Conservation (phyloP, 1,140 invertebrate genomes). For the Battus philenor region DNA sequence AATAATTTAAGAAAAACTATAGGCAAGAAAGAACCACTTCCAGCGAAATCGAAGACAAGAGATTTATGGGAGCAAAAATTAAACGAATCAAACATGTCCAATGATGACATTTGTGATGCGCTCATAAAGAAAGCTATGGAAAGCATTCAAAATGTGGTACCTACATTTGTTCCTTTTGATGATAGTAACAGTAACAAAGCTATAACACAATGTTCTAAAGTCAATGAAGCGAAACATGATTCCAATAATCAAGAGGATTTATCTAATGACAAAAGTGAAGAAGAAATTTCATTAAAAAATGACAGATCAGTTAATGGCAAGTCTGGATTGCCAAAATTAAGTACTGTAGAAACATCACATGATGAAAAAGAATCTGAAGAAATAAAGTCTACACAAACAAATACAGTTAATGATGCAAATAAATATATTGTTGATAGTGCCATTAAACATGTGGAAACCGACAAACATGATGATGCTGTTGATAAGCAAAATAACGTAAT, state of each 20-base stretch:
- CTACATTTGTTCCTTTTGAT: constrained; percentile 20
- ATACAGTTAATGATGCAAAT: background rate
- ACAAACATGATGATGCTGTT: too few species aligned
- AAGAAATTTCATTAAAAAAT: constrained; percentile 10
- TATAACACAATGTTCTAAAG: constrained; percentile 18
- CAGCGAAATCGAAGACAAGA: constrained; percentile 41
- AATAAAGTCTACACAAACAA: background rate
- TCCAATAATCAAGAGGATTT: background rate
- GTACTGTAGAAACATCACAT: background rate
- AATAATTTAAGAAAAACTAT: constrained; percentile 40
- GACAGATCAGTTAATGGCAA: background rate
- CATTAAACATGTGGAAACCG: too few species aligned
- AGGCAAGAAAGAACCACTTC: constrained; percentile 34
- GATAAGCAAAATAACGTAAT: constrained; percentile 15
- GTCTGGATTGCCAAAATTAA: background rate
- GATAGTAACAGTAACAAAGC: constrained; percentile 21
- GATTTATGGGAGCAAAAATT: constrained; percentile 64
- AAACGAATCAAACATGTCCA: constrained; percentile 64
- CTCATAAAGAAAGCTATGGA: constrained; percentile 68
- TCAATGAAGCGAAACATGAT: background rate
- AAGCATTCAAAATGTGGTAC: constrained; percentile 50
- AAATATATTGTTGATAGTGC: too few species aligned
- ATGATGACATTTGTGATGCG: constrained; percentile 69
- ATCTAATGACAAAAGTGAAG: constrained; percentile 14
- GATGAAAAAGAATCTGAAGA: background rate